Percentiles rank a stretch among this genome's conserved stretches.
These are phyloP conservation scores for Spinibarbus caldwelli DNA, from an alignment of 2,797 vertebrate species.

Conservation along the genomic window DNA sequence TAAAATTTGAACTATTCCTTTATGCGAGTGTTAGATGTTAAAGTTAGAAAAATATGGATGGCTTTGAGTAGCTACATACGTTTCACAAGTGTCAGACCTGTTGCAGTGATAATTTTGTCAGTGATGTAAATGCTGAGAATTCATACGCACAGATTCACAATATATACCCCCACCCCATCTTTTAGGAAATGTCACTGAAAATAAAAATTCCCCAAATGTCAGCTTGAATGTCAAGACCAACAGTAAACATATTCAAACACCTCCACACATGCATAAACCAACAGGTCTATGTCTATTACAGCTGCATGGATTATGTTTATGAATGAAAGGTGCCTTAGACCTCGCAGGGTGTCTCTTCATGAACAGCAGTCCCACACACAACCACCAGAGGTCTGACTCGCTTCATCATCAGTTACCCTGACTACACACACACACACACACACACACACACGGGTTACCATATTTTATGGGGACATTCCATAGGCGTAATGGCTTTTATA, in stretches of 20 bases:
- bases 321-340: not conserved
- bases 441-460: not conserved
- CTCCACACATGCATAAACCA: slow-evolving; percentile 10
- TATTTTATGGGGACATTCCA: not conserved
- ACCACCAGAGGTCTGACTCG: not conserved
- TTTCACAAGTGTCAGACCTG: not conserved
- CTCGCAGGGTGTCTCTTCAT: not conserved
- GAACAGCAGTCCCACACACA: not conserved
- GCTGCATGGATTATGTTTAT: not conserved
- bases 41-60: not conserved
- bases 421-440: not conserved
- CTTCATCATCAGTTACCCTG: not conserved
- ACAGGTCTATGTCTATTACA: not conserved
- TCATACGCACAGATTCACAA: not conserved
- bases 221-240: slow-evolving; percentile 46
- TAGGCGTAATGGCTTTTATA: not conserved
- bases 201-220: slow-evolving; percentile 46
- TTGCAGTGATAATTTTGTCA: not conserved
- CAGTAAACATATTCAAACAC: not conserved
- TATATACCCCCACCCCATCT: not conserved
- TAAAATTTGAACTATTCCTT: not conserved
- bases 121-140: not conserved
- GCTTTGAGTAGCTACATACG: not conserved
- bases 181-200: slow-evolving; percentile 45
- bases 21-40: not conserved